Evolutionary conservation across 2,797 vertebrate species (phyloP).

Genomic region (Myotis daubentonii): DNA sequence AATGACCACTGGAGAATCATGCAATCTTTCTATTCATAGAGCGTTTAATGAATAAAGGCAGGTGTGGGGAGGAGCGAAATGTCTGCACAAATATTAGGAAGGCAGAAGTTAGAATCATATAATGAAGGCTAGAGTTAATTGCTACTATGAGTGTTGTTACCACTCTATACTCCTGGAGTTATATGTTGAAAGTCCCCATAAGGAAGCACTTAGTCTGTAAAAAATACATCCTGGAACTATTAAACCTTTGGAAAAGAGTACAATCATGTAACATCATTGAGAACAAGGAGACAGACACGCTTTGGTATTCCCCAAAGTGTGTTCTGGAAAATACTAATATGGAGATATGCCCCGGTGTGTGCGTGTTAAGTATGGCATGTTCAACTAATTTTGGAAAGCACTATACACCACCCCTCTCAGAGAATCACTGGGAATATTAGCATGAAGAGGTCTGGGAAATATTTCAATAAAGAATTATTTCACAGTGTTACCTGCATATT

Average conservation of each 20-base stretch:
- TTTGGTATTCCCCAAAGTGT: slow-evolving; percentile 22
- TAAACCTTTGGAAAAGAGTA: slow-evolving; percentile 29
- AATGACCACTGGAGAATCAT: neutral
- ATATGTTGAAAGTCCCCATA: neutral
- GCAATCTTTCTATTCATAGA: neutral
- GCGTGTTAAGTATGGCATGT: neutral
- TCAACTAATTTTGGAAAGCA: slow-evolving; percentile 22
- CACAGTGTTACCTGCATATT: neutral
- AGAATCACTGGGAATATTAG: neutral
- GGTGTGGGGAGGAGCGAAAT: slow-evolving; percentile 6
- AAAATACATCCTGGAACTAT: slow-evolving; percentile 27
- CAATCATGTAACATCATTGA: neutral
- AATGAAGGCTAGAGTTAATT: slow-evolving; percentile 48
- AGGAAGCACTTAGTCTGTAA: slow-evolving; percentile 21
- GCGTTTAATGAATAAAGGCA: slow-evolving; percentile 15
- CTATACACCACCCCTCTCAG: neutral
- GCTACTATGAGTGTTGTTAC: slow-evolving; percentile 4
- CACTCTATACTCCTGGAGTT: neutral
- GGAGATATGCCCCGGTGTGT: neutral
- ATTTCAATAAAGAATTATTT: neutral
- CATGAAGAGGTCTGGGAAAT: neutral
- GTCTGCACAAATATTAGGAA: slow-evolving; percentile 40
- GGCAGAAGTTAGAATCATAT: neutral
- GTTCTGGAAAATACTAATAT: slow-evolving; percentile 18
- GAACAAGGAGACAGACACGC: neutral